Percentiles rank a stretch among this genome's conserved stretches.
phyloP scores from a whole-genome alignment of 2,797 vertebrate species.

The Cyprinodon diabolis region DNA sequence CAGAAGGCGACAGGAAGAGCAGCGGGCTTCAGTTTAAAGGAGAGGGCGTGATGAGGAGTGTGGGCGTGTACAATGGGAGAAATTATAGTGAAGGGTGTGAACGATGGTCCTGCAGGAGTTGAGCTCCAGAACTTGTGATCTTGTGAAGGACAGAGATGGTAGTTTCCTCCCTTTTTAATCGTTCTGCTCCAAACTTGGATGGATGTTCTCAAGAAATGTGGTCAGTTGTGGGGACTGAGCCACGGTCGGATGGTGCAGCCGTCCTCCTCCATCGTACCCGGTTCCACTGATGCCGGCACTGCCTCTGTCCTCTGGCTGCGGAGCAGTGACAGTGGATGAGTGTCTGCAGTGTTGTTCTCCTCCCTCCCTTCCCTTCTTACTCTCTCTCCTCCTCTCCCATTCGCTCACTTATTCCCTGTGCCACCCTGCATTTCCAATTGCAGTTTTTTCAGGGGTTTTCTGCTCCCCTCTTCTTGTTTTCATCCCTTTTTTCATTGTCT shows the following conservation, averaged over 20 bases:
- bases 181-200: slow-evolving; percentile 51
- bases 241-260: slow-evolving; percentile 79
- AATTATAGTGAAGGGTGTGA: slow-evolving; percentile 27
- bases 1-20: slow-evolving; percentile 42
- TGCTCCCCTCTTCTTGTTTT: slow-evolving; percentile 19
- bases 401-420: slow-evolving; percentile 52
- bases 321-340: slow-evolving; percentile 79
- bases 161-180: slow-evolving; percentile 33
- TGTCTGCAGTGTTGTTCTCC: slow-evolving; percentile 74
- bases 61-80: slow-evolving; percentile 23
- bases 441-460: slow-evolving; percentile 8
- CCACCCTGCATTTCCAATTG: slow-evolving; percentile 19
- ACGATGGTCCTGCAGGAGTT: slow-evolving; percentile 62
- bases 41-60: slow-evolving; percentile 27
- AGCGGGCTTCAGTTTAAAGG: slow-evolving; percentile 36
- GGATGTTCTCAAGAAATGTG: slow-evolving; percentile 71
- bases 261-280: slow-evolving; percentile 64
- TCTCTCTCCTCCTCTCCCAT: slow-evolving; percentile 53
- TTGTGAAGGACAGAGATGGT: slow-evolving; percentile 48
- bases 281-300: slow-evolving; percentile 60
- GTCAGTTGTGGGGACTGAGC: slow-evolving; percentile 72
- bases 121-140: slow-evolving; percentile 52
- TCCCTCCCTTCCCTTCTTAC: slow-evolving; percentile 70
- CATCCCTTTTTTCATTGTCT: slow-evolving; percentile 18
- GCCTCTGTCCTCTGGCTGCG: slow-evolving; percentile 83